These are phyloP conservation scores for Periophthalmus modestus DNA, from an alignment of 2,113 vertebrate genomes.

Conservation along the genomic window DNA sequence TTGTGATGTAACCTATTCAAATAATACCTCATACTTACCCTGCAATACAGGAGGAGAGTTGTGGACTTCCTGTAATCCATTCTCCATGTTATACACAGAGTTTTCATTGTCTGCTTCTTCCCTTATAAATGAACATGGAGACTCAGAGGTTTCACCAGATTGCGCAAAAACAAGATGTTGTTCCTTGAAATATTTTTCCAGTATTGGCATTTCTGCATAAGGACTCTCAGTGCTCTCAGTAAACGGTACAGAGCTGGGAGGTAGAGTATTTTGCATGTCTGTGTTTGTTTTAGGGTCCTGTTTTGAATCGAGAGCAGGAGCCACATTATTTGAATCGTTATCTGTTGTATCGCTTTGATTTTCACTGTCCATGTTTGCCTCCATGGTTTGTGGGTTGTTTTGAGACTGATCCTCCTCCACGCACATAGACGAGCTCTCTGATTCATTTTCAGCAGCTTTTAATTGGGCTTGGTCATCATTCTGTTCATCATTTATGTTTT, in stretches of 20 bases:
- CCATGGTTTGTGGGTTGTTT: rapidly evolving
- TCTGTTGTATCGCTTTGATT: background rate
- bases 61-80: background rate
- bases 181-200: conserved; percentile 40
- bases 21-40: conserved; percentile 31
- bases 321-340: background rate
- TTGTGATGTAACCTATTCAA: background rate
- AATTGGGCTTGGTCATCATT: background rate
- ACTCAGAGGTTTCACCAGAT: background rate
- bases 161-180: conserved; percentile 17
- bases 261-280: background rate
- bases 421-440: background rate
- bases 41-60: background rate
- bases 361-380: background rate
- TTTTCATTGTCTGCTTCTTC: background rate
- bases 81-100: background rate
- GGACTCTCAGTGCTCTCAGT: conserved; percentile 11
- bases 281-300: background rate
- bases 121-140: background rate
- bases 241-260: conserved; percentile 1
- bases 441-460: background rate
- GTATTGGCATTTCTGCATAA: conserved; percentile 44
- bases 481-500: background rate
- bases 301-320: too few relatives aligned
- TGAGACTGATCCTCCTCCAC: background rate